phyloP scores from a whole-genome alignment of 1,140 invertebrate genomes.

The Hestina assimilis region DNA sequence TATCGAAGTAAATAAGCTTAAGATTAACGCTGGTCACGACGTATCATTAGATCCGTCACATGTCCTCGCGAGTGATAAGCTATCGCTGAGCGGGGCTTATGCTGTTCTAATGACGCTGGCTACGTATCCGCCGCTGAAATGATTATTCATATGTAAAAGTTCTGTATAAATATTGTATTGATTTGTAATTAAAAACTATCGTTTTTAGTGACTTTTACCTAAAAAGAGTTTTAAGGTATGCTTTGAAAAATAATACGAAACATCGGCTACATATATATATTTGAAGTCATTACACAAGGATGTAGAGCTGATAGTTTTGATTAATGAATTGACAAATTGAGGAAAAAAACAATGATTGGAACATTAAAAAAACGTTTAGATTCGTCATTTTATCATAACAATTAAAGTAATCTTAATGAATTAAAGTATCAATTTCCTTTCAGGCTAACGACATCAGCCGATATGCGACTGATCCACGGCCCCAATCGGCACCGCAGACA shows the following conservation, averaged over 20 bases:
- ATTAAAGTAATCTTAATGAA: slow-evolving; percentile 26
- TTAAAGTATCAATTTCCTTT: slow-evolving; percentile 35
- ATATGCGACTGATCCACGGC: slow-evolving; percentile 42
- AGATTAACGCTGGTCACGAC: not conserved
- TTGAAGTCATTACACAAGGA: too few species aligned
- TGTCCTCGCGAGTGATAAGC: slow-evolving; percentile 9
- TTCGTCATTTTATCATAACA: slow-evolving; percentile 5
- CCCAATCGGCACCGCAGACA: slow-evolving; percentile 29
- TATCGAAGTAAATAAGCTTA: not conserved
- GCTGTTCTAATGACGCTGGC: not conserved
- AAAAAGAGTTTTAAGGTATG: too few species aligned
- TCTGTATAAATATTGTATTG: too few species aligned
- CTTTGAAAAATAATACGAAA: too few species aligned
- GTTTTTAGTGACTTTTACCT: too few species aligned
- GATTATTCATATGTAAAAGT: too few species aligned
- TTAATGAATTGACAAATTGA: too few species aligned
- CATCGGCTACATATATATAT: too few species aligned
- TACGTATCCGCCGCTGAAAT: not conserved
- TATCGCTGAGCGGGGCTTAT: not conserved
- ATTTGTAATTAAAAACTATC: not conserved
- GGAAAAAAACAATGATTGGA: too few species aligned
- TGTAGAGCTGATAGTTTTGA: too few species aligned
- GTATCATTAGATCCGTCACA: slow-evolving; percentile 6
- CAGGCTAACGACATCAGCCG: slow-evolving; percentile 54
- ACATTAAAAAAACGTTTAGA: too few species aligned